Evolutionary conservation across 2,797 vertebrate genomes (phyloP), one percentile per base, ranked within the genome.

Genomic region (Aphelocoma californica): DNA sequence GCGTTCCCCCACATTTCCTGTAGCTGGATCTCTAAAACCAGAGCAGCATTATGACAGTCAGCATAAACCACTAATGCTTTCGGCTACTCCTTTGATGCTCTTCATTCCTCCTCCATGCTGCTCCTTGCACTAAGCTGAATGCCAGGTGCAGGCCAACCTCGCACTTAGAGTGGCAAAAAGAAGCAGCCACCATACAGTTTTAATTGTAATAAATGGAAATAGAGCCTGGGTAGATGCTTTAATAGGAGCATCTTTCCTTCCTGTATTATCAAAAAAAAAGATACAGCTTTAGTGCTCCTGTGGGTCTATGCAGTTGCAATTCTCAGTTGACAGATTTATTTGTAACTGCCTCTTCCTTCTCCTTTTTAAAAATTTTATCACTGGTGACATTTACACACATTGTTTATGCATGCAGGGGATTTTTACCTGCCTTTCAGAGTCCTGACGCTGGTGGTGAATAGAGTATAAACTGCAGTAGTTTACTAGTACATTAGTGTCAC

Each of bases 401-500:
- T 92, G 94, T 96, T 98, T 97, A 97, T 97, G 88, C 86, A 90
- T 96, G 75, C 71, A 93, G 88, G 86, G 89, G 56, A 79, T 96
- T 97, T 98, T 81, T 96, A 95, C 96, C 94, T 97, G 94, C 95
- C 94, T 96, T 95, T 96, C 96, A 95, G 91, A 93, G 92, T 92
- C 96, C 80, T 90, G 86, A 89, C 34, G 74, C 94, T 96, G 84
- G 87, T 82, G 90, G 92, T 74, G 95, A 96, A 93, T 85, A 94
- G 90, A 92, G 72, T 96, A 44, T 97, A 97, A 98, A 97, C 97
- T 97, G 72, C 74, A 96, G 48, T 95, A 96, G 96, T 98, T 98
- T 97, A 96, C 97, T 94, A 96, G 97, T 97, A 65, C 97, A 97
- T 98, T 98, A 98, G 96, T 97, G 97, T 97, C 97, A 97, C 80